phyloP scores from a whole-genome alignment of 2,113 vertebrate genomes.

The Strix uralensis region DNA sequence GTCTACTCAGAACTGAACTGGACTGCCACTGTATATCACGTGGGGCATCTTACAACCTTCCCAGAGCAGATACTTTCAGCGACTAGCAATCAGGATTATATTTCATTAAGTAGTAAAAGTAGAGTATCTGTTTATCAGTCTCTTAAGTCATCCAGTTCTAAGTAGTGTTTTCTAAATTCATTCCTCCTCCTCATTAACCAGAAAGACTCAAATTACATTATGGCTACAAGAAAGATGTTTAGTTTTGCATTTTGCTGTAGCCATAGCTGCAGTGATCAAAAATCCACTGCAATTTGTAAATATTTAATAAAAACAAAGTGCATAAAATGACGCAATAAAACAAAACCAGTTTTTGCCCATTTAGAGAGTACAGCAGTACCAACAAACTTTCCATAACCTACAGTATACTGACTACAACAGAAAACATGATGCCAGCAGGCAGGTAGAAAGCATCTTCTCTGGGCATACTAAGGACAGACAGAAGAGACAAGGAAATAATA shows the following conservation, averaged over 20 bases:
- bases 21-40: not conserved
- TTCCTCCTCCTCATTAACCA: not conserved
- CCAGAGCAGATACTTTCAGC: not conserved
- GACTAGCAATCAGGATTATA: not conserved
- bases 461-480: not conserved
- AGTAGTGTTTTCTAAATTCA: not conserved
- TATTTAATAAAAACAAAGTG: not conserved
- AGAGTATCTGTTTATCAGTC: not conserved
- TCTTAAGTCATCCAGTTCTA: not conserved
- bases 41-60: not conserved
- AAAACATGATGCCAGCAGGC: not conserved
- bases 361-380: not conserved
- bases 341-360: not conserved
- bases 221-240: not conserved
- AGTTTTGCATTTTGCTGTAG: not conserved
- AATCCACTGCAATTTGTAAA: not conserved
- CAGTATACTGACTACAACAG: not conserved
- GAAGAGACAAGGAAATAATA: not conserved
- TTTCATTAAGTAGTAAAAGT: not conserved
- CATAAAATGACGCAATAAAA: not conserved
- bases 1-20: not conserved
- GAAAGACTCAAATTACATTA: not conserved
- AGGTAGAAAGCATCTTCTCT: not conserved
- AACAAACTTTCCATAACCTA: not conserved
- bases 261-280: not conserved